phyloP scores from a whole-genome alignment of 35 echinoderm and acorn worm genomes.

The Anneissia japonica region DNA sequence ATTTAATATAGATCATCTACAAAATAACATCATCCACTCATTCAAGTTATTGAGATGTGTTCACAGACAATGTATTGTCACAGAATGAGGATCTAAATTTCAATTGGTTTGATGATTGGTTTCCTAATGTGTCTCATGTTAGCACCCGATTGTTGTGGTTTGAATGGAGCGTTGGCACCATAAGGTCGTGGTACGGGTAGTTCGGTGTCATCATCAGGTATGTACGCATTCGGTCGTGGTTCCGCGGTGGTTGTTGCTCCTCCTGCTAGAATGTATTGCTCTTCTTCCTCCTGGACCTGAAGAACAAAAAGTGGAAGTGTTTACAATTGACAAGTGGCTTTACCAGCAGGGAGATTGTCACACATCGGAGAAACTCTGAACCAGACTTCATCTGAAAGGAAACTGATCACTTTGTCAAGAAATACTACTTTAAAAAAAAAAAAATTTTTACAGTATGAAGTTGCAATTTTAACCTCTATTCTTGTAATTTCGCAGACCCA shows the following conservation, averaged over 20 bases:
- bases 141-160: slow-evolving; percentile 77
- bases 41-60: not conserved
- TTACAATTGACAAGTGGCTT: too few relatives aligned
- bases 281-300: slow-evolving; percentile 78
- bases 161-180: slow-evolving; percentile 85
- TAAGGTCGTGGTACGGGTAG: slow-evolving; percentile 94
- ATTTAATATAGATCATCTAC: not conserved
- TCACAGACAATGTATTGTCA: not conserved
- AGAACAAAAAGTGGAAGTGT: too few relatives aligned
- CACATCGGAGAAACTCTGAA: too few relatives aligned
- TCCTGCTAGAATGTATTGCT: slow-evolving; percentile 79
- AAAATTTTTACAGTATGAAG: too few relatives aligned
- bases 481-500: too few relatives aligned
- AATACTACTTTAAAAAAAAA: too few relatives aligned
- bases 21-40: not conserved
- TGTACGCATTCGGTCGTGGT: slow-evolving; percentile 95
- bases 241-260: slow-evolving; percentile 85
- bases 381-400: too few relatives aligned
- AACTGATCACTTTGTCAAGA: too few relatives aligned
- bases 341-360: too few relatives aligned
- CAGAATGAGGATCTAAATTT: slow-evolving; percentile 71
- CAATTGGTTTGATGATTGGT: slow-evolving; percentile 93
- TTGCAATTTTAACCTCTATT: too few relatives aligned
- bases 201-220: slow-evolving; percentile 88
- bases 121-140: slow-evolving; percentile 99